phyloP scores from a whole-genome alignment of 2,888 invertebrate species.

The Sesamia inferens region DNA sequence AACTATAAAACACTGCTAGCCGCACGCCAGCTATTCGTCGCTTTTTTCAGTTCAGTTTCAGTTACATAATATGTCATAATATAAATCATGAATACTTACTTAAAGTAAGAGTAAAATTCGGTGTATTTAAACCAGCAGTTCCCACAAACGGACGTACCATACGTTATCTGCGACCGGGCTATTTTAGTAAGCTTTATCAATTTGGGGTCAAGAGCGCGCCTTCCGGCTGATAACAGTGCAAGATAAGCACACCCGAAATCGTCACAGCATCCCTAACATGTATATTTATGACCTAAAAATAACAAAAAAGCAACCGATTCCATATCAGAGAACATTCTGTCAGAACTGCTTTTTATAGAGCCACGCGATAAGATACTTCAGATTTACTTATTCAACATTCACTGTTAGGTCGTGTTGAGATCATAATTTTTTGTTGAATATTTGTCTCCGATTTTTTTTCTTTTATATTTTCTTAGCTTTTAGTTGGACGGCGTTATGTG shows the following conservation, averaged over 20 bases:
- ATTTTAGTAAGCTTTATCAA: slow-evolving; percentile 81
- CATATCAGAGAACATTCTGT: slow-evolving; percentile 68
- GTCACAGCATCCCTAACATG: slow-evolving; percentile 82
- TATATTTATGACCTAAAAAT: slow-evolving; percentile 75
- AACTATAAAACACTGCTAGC: too few species aligned
- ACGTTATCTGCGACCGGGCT: slow-evolving; percentile 72
- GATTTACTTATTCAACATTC: slow-evolving; percentile 63
- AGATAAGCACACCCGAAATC: slow-evolving; percentile 73
- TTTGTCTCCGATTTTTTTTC: slow-evolving; percentile 74
- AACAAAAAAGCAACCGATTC: slow-evolving; percentile 69
- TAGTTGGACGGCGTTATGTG: slow-evolving; percentile 81
- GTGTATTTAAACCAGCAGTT: slow-evolving; percentile 26
- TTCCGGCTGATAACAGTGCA: slow-evolving; percentile 83
- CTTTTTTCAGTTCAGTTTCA: too few species aligned
- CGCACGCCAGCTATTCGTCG: too few species aligned
- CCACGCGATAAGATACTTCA: slow-evolving; percentile 74
- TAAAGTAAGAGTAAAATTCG: slow-evolving; percentile 18
- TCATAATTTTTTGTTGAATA: slow-evolving; percentile 73
- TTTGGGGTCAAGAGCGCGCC: slow-evolving; percentile 87
- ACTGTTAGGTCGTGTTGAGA: slow-evolving; percentile 64
- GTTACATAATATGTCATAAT: neutral
- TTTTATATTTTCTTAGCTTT: slow-evolving; percentile 85
- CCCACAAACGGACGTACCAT: slow-evolving; percentile 53
- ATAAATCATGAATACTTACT: slow-evolving; percentile 23
- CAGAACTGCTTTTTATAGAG: slow-evolving; percentile 73